phyloP scores from a whole-genome alignment of 2,888 invertebrate genomes.

The Sinohyriopsis cumingii region DNA sequence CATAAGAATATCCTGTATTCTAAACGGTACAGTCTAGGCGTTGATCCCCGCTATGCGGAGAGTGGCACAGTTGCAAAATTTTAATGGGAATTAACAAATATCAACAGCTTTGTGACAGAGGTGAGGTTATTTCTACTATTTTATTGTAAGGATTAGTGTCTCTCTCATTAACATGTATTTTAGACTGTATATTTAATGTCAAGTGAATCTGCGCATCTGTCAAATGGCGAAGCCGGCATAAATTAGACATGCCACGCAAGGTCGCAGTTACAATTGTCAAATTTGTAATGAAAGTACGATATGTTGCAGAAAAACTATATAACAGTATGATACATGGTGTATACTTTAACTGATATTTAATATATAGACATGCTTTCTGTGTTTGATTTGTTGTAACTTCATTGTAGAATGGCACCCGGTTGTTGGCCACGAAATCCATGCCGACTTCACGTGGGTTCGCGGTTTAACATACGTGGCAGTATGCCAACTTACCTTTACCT shows the following conservation, averaged over 20 bases:
- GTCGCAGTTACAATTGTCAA: conserved; percentile 4
- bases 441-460: conserved; percentile 26
- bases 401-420: no score
- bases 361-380: no score
- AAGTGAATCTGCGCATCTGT: conserved; percentile 1
- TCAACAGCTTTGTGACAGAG: conserved; percentile 13
- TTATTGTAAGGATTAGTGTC: conserved; percentile 1
- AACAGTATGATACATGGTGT: conserved; percentile 8
- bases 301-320: conserved; percentile 15
- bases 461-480: conserved; percentile 31
- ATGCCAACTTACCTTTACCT: conserved; percentile 20
- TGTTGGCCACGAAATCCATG: conserved; percentile 18
- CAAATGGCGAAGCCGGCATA: conserved; percentile 26
- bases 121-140: conserved; percentile 11
- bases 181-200: conserved; percentile 14
- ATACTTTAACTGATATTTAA: no score
- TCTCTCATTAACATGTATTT: conserved; percentile 7
- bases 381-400: no score
- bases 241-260: conserved; percentile 25
- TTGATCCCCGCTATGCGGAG: conserved; percentile 18
- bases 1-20: conserved; percentile 21
- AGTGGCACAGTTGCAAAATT: conserved; percentile 12
- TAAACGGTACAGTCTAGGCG: conserved; percentile 25
- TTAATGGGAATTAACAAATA: conserved; percentile 24
- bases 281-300: conserved; percentile 23